These are phyloP conservation scores for Drosophila ohnishii DNA, from an alignment of 1,140 invertebrate species.

Conservation along the genomic window DNA sequence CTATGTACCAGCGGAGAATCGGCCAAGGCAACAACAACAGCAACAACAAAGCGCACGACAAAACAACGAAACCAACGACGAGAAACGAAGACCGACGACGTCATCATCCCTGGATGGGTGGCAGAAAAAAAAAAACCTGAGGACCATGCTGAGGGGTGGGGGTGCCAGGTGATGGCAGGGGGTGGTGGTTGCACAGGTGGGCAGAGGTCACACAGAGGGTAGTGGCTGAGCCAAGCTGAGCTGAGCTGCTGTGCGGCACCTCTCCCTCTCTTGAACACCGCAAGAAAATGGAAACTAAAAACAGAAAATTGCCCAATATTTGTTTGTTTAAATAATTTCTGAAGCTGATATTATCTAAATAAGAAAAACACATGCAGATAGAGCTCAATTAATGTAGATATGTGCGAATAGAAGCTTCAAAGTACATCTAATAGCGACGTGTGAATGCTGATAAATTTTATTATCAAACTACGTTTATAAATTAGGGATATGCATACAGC, in stretches of 20 bases:
- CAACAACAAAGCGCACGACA: conserved; percentile 28
- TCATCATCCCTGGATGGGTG: conserved; percentile 67
- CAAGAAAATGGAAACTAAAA: background rate
- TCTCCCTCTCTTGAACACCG: conserved; percentile 2
- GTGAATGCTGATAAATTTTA: too few relatives aligned
- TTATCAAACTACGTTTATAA: too few relatives aligned
- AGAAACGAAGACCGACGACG: conserved; percentile 62
- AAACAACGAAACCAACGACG: conserved; percentile 23
- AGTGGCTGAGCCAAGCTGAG: conserved; percentile 37
- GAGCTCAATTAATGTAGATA: too few relatives aligned
- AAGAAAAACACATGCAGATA: too few relatives aligned
- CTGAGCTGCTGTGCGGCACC: conserved; percentile 57
- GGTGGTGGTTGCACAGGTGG: conserved; percentile 35
- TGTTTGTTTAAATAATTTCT: background rate
- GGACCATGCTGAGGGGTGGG: background rate
- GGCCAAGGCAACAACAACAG: conserved; percentile 72
- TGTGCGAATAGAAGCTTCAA: too few relatives aligned
- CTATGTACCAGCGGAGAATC: conserved; percentile 64
- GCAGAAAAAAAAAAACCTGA: conserved; percentile 1
- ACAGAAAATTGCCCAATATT: background rate
- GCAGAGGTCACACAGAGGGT: conserved; percentile 75
- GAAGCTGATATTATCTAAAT: background rate
- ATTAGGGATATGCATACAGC: too few relatives aligned
- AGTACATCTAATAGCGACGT: too few relatives aligned
- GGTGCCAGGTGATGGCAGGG: conserved; percentile 35